Conservation (phyloP, 2,888 invertebrate genomes). For the Drepana falcataria region DNA sequence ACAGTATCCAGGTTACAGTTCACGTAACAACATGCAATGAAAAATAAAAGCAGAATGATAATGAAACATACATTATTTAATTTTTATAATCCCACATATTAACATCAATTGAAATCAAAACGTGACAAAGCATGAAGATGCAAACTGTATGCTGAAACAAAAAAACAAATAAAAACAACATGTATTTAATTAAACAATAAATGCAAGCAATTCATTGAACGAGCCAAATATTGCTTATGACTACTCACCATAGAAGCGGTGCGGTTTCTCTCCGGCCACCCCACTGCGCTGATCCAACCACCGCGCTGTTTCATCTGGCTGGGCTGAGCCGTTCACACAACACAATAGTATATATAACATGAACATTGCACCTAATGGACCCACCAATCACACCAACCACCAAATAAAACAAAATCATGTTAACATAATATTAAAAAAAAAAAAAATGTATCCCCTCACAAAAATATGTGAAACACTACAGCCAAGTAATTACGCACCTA, state of each 20-base stretch:
- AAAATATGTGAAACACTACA: background rate
- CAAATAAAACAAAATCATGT: constrained; percentile 69
- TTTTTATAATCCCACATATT: constrained; percentile 22
- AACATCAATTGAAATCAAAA: constrained; percentile 29
- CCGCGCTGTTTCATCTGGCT: constrained; percentile 71
- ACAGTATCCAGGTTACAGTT: background rate
- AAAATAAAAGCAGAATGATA: constrained; percentile 26
- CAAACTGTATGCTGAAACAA: constrained; percentile 56
- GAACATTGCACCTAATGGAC: constrained; percentile 74
- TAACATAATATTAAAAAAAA: constrained; percentile 46
- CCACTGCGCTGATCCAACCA: constrained; percentile 70
- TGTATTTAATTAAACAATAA: constrained; percentile 11
- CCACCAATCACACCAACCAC: constrained; percentile 71
- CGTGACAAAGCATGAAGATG: constrained; percentile 43
- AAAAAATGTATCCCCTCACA: constrained; percentile 24
- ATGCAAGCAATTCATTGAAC: constrained; percentile 8
- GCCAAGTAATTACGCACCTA: no score
- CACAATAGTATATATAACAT: constrained; percentile 78
- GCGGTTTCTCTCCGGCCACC: constrained; percentile 58
- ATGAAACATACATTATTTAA: constrained; percentile 14
- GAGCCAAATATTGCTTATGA: background rate
- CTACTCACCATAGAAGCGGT: constrained; percentile 74
- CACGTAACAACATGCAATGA: constrained; percentile 18
- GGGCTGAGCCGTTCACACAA: constrained; percentile 77
- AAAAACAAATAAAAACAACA: constrained; percentile 25